phyloP scores from a whole-genome alignment of 2,113 vertebrate species.

The Hemibagrus wyckioides region DNA sequence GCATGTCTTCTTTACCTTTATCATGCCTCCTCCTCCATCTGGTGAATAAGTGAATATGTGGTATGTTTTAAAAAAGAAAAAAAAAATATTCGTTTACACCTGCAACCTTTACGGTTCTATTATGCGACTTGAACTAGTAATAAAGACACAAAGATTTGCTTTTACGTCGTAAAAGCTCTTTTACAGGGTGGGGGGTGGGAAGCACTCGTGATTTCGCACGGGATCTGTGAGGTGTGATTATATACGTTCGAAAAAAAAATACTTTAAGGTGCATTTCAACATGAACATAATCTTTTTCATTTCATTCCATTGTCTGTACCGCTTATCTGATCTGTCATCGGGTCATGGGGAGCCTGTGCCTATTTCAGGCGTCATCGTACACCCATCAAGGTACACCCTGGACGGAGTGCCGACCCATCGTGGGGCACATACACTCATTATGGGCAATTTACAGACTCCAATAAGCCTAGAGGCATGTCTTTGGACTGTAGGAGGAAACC shows the following conservation, averaged over 20 bases:
- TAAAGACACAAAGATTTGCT: slow-evolving; percentile 6
- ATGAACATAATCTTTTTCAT: background rate
- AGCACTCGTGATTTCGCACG: background rate
- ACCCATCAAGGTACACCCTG: too few relatives aligned
- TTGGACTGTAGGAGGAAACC: too few relatives aligned
- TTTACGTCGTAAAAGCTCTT: background rate
- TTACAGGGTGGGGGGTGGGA: background rate
- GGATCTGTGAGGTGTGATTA: background rate
- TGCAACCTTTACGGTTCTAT: background rate
- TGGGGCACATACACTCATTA: too few relatives aligned
- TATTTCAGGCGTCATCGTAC: too few relatives aligned
- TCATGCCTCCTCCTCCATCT: background rate
- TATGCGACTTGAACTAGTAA: background rate
- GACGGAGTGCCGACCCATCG: too few relatives aligned
- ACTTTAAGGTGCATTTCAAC: background rate
- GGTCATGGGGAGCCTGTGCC: too few relatives aligned
- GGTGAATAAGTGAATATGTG: background rate
- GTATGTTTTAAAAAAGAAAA: background rate
- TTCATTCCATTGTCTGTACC: too few relatives aligned
- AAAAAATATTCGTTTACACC: slow-evolving; percentile 17
- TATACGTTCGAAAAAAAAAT: background rate
- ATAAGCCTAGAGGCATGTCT: too few relatives aligned
- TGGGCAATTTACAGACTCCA: too few relatives aligned
- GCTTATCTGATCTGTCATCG: too few relatives aligned
- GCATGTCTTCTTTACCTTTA: slow-evolving; percentile 14